Evolutionary conservation across 2,797 vertebrate genomes (phyloP).

Genomic region (Lacerta agilis): DNA sequence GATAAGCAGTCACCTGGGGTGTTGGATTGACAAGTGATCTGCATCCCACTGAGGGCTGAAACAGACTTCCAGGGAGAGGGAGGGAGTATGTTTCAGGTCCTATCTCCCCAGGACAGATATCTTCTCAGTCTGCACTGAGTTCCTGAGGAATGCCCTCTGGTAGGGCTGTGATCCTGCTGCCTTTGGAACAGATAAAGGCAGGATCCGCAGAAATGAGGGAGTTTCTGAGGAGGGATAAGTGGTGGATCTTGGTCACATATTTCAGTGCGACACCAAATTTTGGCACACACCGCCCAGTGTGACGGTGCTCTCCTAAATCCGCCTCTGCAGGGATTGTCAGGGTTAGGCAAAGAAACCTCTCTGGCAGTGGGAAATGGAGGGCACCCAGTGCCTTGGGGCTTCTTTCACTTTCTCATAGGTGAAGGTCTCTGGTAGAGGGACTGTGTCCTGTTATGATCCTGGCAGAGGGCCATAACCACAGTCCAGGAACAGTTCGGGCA

Average conservation of each 20-base stretch:
- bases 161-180: background rate
- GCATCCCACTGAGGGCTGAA: too few relatives aligned
- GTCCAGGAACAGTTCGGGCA: too few relatives aligned
- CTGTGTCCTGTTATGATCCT: background rate
- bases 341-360: background rate
- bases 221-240: background rate
- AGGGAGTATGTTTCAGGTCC: too few relatives aligned
- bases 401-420: background rate
- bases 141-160: too few relatives aligned
- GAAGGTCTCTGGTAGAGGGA: background rate
- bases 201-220: background rate
- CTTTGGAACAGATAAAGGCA: background rate
- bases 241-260: too few relatives aligned
- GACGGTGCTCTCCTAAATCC: background rate
- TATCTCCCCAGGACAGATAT: too few relatives aligned
- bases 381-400: background rate
- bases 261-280: too few relatives aligned
- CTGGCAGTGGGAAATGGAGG: background rate
- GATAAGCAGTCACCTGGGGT: background rate
- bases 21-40: background rate
- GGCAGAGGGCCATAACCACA: background rate
- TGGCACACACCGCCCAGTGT: too few relatives aligned
- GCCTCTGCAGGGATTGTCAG: background rate
- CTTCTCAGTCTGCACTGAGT: too few relatives aligned
- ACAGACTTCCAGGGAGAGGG: too few relatives aligned